A percentile compares a stretch with the other conserved stretches of the same genome.
Evolutionary conservation across 2,113 vertebrate genomes (phyloP).

Genomic region (Dromiciops gliroides): DNA sequence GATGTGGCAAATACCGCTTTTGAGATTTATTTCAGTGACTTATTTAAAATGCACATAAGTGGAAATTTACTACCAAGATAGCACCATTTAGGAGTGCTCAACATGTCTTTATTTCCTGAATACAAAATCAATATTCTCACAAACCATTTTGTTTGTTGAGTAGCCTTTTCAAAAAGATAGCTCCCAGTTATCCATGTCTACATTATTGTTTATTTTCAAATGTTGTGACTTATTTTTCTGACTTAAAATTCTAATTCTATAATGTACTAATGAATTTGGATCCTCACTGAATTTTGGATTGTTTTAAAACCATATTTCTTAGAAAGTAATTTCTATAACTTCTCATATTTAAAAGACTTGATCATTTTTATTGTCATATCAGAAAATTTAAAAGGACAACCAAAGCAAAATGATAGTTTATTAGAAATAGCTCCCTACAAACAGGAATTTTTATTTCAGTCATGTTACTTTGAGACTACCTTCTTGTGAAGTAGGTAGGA

Average conservation of each 20-base stretch:
- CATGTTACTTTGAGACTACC: slow-evolving; percentile 1
- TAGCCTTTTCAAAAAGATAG: background rate
- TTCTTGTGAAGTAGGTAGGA: background rate
- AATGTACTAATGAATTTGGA: background rate
- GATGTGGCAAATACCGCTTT: background rate
- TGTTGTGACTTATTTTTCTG: background rate
- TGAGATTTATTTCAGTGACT: background rate
- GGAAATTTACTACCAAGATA: background rate
- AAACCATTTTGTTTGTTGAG: background rate
- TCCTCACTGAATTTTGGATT: background rate
- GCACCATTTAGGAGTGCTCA: background rate
- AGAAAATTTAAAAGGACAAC: background rate
- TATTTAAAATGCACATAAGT: background rate
- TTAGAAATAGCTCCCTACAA: slow-evolving; percentile 40
- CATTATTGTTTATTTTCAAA: background rate
- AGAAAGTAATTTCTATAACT: background rate
- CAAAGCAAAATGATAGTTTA: background rate
- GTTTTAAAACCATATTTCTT: background rate
- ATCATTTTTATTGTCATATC: background rate
- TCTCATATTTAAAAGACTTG: background rate
- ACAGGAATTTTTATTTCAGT: background rate
- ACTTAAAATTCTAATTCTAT: background rate
- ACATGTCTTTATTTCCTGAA: background rate
- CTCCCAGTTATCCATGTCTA: background rate
- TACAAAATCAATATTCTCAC: background rate